A percentile compares a stretch with the other conserved stretches of the same genome.
Evolutionary conservation across 2,113 vertebrate genomes (phyloP).

Genomic region (Lasiurus borealis): DNA sequence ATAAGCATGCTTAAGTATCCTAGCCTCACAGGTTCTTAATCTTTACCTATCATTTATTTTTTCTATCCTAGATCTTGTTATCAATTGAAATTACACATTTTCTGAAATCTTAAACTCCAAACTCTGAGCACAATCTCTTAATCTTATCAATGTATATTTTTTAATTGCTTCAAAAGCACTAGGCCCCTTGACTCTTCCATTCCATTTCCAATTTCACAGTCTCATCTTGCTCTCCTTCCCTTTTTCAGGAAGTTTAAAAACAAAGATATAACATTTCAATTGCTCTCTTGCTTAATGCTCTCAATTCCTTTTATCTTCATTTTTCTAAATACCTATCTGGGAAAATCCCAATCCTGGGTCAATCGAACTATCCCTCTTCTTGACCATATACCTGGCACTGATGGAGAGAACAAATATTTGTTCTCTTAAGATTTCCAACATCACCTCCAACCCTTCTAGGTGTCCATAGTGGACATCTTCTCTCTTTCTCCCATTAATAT

Average conservation of each 20-base stretch:
- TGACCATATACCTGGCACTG: not conserved
- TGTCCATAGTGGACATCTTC: not conserved
- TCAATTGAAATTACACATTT: not conserved
- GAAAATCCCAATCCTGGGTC: not conserved
- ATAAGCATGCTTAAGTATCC: not conserved
- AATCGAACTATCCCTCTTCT: not conserved
- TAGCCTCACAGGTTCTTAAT: not conserved
- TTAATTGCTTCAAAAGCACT: not conserved
- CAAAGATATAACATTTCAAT: not conserved
- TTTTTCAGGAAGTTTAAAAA: conserved; percentile 26
- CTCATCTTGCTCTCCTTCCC: not conserved
- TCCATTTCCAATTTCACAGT: not conserved
- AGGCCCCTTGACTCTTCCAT: not conserved
- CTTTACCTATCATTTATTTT: conserved; percentile 37
- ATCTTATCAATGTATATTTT: not conserved
- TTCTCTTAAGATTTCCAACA: conserved; percentile 23
- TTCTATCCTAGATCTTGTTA: not conserved
- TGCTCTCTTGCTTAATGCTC: not conserved
- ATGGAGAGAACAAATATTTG: not conserved
- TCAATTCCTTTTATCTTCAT: not conserved
- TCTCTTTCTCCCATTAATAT: not conserved
- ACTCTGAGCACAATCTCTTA: conserved; percentile 27
- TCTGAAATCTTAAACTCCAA: conserved; percentile 43
- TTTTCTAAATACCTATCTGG: not conserved
- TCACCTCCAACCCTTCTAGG: not conserved